A percentile compares a stretch with the other conserved stretches of the same genome.
phyloP scores from a whole-genome alignment of 2,797 vertebrate genomes.

The Huso huso region DNA sequence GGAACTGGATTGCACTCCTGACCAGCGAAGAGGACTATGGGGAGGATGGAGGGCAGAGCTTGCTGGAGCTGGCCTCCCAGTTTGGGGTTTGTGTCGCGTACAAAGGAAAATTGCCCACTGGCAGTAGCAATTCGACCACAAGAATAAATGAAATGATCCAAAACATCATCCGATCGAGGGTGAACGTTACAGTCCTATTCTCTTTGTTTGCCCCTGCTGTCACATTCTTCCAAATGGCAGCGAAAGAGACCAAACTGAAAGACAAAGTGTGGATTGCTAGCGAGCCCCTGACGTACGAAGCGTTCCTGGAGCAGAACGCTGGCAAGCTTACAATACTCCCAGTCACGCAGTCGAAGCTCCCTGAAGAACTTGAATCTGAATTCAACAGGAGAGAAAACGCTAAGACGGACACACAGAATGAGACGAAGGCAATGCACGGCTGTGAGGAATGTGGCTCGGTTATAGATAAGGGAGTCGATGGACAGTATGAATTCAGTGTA shows the following conservation, averaged over 20 bases:
- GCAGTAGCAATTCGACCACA: rapidly evolving
- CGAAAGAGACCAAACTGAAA: slow-evolving; percentile 9
- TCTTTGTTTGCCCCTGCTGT: slow-evolving; percentile 10
- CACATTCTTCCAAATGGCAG: slow-evolving; percentile 27
- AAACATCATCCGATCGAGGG: slow-evolving; percentile 19
- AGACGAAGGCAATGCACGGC: slow-evolving; percentile 17
- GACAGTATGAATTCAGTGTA: slow-evolving; percentile 21
- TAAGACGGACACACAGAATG: not conserved
- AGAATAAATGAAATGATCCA: slow-evolving; percentile 3
- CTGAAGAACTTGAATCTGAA: not conserved
- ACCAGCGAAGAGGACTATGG: slow-evolving; percentile 34
- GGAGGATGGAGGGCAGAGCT: slow-evolving; percentile 17
- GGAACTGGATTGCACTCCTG: slow-evolving; percentile 40
- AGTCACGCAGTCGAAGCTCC: not conserved
- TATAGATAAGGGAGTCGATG: slow-evolving; percentile 9
- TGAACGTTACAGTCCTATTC: slow-evolving; percentile 27
- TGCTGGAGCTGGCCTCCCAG: slow-evolving; percentile 7
- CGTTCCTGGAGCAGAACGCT: not conserved
- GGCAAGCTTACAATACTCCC: not conserved
- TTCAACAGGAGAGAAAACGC: not conserved
- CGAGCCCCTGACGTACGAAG: not conserved
- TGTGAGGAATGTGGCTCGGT: slow-evolving; percentile 12
- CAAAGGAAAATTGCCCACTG: slow-evolving; percentile 25
- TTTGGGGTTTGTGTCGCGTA: slow-evolving; percentile 34
- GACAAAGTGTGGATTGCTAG: slow-evolving; percentile 34